These are phyloP conservation scores for Watsonalla binaria DNA, from an alignment of 2,888 invertebrate species.

Conservation along the genomic window DNA sequence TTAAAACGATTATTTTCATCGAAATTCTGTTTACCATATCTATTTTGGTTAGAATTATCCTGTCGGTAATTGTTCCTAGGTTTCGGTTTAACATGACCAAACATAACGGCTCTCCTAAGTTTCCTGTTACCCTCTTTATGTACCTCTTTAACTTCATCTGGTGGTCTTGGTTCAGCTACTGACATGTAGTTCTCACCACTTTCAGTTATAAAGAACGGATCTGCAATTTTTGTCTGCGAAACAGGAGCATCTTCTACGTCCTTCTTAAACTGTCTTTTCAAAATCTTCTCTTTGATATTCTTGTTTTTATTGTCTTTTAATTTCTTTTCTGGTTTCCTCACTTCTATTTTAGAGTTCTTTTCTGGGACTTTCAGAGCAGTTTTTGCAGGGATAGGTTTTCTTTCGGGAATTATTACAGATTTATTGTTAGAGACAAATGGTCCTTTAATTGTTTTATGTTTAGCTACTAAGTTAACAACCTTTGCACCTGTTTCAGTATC, in stretches of 20 bases:
- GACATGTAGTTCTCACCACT: slow-evolving; percentile 69
- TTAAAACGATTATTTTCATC: slow-evolving; percentile 19
- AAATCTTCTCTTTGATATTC: slow-evolving; percentile 58
- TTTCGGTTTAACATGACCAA: slow-evolving; percentile 59
- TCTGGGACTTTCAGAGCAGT: slow-evolving; percentile 2
- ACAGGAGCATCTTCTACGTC: slow-evolving; percentile 25
- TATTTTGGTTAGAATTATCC: slow-evolving; percentile 24
- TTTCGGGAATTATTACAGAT: slow-evolving; percentile 1
- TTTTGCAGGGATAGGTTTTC: background rate
- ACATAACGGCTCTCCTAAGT: slow-evolving; percentile 66
- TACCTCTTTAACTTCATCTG: slow-evolving; percentile 66
- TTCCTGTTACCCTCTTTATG: slow-evolving; percentile 65
- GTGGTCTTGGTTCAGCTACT: slow-evolving; percentile 60
- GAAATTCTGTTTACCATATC: slow-evolving; percentile 26
- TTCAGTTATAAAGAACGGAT: slow-evolving; percentile 69
- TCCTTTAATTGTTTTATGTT: background rate
- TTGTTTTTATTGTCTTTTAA: slow-evolving; percentile 52
- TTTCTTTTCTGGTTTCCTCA: slow-evolving; percentile 31
- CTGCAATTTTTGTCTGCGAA: slow-evolving; percentile 50
- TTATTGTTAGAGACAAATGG: slow-evolving; percentile 5
- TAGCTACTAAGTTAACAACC: slow-evolving; percentile 9
- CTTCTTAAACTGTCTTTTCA: slow-evolving; percentile 53
- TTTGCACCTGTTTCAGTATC: slow-evolving; percentile 9
- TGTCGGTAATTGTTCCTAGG: slow-evolving; percentile 23
- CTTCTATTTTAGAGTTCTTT: slow-evolving; percentile 4